Percentiles rank a stretch among this genome's conserved stretches.
Conservation (phyloP, 2,797 vertebrate species). For the Fistularia commersonii region DNA sequence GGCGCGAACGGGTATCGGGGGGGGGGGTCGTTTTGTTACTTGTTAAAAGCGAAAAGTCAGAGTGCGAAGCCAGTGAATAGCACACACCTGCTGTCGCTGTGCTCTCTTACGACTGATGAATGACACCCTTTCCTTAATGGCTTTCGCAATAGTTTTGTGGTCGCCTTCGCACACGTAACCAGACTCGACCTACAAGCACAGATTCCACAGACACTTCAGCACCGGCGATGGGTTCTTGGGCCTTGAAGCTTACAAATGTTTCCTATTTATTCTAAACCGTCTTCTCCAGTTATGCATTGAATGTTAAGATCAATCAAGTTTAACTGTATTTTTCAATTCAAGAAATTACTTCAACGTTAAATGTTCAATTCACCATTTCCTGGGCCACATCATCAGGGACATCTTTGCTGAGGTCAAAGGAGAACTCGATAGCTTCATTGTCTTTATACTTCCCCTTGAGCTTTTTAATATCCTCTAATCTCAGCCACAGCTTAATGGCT, state of each 20-base stretch:
- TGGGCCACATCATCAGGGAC: conserved; percentile 96
- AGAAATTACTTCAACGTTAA: not conserved
- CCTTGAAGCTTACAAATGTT: too few relatives aligned
- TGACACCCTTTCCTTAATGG: conserved; percentile 96
- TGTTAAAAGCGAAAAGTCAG: not conserved
- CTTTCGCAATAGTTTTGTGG: conserved; percentile 98
- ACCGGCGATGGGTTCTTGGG: not conserved
- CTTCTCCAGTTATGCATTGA: not conserved
- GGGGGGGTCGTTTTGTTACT: not conserved
- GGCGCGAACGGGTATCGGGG: not conserved
- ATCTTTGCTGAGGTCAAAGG: conserved; percentile 95
- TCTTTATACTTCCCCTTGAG: conserved; percentile 99
- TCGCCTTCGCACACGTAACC: conserved; percentile 96
- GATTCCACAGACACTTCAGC: conserved; percentile 1
- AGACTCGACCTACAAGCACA: conserved; percentile 86
- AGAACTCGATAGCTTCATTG: conserved; percentile 98
- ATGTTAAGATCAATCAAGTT: not conserved
- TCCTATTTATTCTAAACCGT: too few relatives aligned
- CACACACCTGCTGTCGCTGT: conserved; percentile 83
- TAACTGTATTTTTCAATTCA: not conserved
- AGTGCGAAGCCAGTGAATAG: not conserved
- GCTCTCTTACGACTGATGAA: conserved; percentile 94
- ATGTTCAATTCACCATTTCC: conserved; percentile 87
- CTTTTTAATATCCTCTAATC: conserved; percentile 97
- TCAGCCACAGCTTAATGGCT: conserved; percentile 94